Evolutionary conservation across 2,113 vertebrate species (phyloP).

Genomic region (Azemiops feae): DNA sequence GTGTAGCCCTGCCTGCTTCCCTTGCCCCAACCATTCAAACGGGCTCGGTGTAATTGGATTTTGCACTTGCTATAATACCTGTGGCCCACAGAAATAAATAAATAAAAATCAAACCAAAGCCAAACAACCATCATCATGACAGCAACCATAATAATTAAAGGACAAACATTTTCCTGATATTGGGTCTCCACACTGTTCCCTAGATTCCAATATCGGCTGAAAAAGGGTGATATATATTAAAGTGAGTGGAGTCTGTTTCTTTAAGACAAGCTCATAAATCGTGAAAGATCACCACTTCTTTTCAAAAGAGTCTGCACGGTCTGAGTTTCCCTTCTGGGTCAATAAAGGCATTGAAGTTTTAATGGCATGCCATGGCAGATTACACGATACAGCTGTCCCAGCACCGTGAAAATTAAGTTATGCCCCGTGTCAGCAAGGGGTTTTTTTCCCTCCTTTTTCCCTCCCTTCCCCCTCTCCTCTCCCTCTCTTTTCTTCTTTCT

Average conservation of each 20-base stretch:
- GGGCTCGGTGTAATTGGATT: conserved; percentile 62
- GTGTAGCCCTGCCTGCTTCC: conserved; percentile 36
- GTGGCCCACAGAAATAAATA: conserved; percentile 44
- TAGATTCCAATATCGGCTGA: conserved; percentile 77
- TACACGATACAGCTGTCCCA: conserved; percentile 98
- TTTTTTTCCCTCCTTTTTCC: conserved; percentile 73
- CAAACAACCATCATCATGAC: conserved; percentile 44
- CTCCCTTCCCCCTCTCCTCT: conserved; percentile 61
- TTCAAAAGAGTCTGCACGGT: conserved; percentile 90
- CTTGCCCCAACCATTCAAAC: conserved; percentile 5
- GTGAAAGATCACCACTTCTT: conserved; percentile 91
- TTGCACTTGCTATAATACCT: conserved; percentile 50
- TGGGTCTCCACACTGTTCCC: conserved; percentile 64
- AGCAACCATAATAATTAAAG: conserved; percentile 36
- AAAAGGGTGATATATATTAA: conserved; percentile 90
- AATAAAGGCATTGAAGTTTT: conserved; percentile 98
- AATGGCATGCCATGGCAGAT: conserved; percentile 98
- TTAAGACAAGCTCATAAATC: conserved; percentile 97
- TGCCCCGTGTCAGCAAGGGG: conserved; percentile 98
- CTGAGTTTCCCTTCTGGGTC: conserved; percentile 97
- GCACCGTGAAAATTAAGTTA: conserved; percentile 99
- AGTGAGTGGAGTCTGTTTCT: conserved; percentile 89
- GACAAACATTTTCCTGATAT: conserved; percentile 60
- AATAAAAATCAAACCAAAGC: conserved; percentile 35
- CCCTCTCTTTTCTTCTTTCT: conserved; percentile 46